These are phyloP conservation scores for Plestiodon gilberti DNA, from an alignment of 2,113 vertebrate species.

Conservation along the genomic window DNA sequence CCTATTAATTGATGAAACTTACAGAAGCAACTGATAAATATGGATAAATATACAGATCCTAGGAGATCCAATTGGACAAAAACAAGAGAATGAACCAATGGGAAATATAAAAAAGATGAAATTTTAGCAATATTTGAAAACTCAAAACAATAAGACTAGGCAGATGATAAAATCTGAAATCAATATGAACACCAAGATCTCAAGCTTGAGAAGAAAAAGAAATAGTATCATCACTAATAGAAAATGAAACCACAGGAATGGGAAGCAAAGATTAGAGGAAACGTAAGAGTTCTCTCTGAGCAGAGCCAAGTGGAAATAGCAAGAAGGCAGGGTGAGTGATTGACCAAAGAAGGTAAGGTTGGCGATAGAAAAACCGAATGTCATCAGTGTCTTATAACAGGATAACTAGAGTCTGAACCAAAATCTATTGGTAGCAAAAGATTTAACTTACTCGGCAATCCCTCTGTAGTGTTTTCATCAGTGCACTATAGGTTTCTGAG, in stretches of 20 bases:
- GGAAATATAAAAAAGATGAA: background rate
- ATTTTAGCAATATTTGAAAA: background rate
- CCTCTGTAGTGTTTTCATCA: conserved; percentile 95
- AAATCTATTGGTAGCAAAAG: background rate
- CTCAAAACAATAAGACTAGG: background rate
- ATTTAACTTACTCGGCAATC: conserved; percentile 90
- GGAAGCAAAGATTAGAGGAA: too few relatives aligned
- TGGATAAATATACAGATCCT: background rate
- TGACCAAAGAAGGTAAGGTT: background rate
- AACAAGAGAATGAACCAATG: background rate
- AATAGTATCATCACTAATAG: background rate
- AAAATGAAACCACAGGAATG: too few relatives aligned
- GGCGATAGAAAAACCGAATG: background rate
- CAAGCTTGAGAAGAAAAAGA: background rate
- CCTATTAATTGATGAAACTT: background rate
- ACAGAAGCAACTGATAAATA: background rate
- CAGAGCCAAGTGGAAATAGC: background rate
- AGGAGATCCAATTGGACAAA: background rate
- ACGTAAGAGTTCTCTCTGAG: background rate
- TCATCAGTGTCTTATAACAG: background rate
- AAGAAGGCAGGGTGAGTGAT: background rate
- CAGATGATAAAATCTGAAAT: background rate
- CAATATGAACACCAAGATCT: background rate
- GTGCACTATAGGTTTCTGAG: conserved; percentile 88
- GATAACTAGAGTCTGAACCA: background rate